Percentiles rank a stretch among this genome's conserved stretches.
Evolutionary conservation across 2,888 invertebrate genomes (phyloP).

Genomic region (Petrolisthes cinctipes): DNA sequence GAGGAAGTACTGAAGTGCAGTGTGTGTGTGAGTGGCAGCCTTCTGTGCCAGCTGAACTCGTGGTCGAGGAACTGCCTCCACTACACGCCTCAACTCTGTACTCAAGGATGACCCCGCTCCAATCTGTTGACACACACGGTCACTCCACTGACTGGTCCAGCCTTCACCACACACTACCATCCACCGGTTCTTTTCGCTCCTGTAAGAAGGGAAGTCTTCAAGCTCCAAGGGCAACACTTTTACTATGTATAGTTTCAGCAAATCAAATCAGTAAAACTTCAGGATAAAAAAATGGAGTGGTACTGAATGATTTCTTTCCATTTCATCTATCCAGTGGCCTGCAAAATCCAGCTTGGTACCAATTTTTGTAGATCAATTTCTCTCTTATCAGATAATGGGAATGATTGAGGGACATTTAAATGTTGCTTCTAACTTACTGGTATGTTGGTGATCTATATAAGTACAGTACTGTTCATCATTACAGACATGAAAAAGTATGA

Average conservation of each 20-base stretch:
- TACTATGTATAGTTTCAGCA: too few relatives aligned
- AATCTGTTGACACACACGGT: constrained; percentile 74
- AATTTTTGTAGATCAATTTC: too few relatives aligned
- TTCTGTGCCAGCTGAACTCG: constrained; percentile 51
- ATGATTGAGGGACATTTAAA: background rate
- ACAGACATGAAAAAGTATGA: background rate
- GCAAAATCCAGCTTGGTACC: too few relatives aligned
- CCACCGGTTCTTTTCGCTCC: constrained; percentile 56
- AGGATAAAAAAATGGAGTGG: too few relatives aligned
- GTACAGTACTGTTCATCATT: background rate
- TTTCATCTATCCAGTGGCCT: too few relatives aligned
- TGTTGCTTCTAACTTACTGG: background rate
- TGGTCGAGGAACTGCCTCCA: constrained; percentile 46
- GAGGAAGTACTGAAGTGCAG: constrained; percentile 56
- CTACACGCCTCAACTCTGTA: constrained; percentile 46
- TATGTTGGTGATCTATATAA: background rate
- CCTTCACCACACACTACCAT: constrained; percentile 71
- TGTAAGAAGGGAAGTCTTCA: background rate
- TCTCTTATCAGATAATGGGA: too few relatives aligned
- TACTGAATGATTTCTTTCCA: too few relatives aligned
- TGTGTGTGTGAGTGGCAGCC: constrained; percentile 12
- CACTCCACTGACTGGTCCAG: constrained; percentile 74
- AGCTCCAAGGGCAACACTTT: too few relatives aligned
- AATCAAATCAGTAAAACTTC: too few relatives aligned
- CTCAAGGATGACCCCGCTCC: constrained; percentile 68